Evolutionary conservation across 2,113 vertebrate species (phyloP).

Genomic region (Grantiella picta): DNA sequence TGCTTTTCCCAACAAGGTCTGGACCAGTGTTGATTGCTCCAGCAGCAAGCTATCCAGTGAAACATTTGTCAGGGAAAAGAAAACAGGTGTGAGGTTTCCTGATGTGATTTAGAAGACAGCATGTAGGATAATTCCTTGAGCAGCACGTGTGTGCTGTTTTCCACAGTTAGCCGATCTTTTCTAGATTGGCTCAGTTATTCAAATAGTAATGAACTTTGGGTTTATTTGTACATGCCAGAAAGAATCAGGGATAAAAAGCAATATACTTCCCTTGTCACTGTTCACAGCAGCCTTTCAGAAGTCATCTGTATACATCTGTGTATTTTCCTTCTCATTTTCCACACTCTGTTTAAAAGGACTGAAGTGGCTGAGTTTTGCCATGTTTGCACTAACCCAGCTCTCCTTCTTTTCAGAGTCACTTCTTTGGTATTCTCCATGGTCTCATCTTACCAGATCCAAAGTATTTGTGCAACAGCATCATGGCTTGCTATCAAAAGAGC

Average conservation of each 20-base stretch:
- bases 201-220: background rate
- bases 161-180: background rate
- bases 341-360: background rate
- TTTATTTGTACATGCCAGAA: background rate
- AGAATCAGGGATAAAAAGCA: background rate
- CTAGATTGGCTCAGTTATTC: background rate
- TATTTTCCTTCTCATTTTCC: background rate
- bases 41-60: background rate
- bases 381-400: background rate
- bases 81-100: constrained; percentile 58
- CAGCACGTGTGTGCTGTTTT: constrained; percentile 19
- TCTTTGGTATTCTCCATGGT: background rate
- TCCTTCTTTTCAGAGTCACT: background rate
- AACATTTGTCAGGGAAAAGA: constrained; percentile 61
- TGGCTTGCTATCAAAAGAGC: background rate
- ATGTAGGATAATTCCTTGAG: constrained; percentile 15
- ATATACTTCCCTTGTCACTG: background rate
- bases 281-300: background rate
- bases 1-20: background rate
- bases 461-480: background rate
- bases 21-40: background rate
- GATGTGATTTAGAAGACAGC: constrained; percentile 46
- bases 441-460: background rate
- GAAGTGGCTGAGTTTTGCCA: background rate
- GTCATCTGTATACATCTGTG: background rate